Base-by-base conservation (phyloP, 2,888 invertebrate genomes). In the Hypercompe scribonia region DNA sequence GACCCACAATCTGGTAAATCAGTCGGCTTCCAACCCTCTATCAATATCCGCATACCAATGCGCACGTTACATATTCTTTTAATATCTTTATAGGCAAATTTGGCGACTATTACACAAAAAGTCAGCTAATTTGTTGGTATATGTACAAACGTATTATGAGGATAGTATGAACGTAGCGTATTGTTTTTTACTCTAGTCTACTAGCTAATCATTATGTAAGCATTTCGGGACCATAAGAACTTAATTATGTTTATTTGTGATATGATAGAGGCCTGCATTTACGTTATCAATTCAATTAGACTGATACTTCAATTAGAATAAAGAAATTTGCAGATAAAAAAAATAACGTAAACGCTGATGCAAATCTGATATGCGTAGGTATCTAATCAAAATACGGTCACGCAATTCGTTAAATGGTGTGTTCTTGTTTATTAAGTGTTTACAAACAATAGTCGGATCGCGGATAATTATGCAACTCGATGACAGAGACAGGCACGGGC, bases 381-480 rank as follows among this genome's bases (percentile, higher is more conserved):
- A 84, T 84, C 89, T 90, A 91, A 91, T 92, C 89, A 87, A 90
- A 91, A 91, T 91, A 88, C 89, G 86, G 89, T 92, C 93, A 94
- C 92, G 93, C 93, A 89, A 91, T 89, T 90, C 84, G 85, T 89
- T 87, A 85, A 87, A 79, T 86, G 88, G 88, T 90, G 83, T 90
- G 84, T 86, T 90, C 89, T 89, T 87, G 86, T 87, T 90, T 89
- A 91, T 92, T 90, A 87, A 89, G 88, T 95, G 94, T 95, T 95
- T 95, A 94, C 94, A 95, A 95, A 95, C 95, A 95, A 93, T 93
- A 90, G 90, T 92, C 81, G 90, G 91, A 91, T 92, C 90, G 94
- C 90, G 88, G 89, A 89, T 94, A 95, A 94, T 95, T 95, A 95
- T 94, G 95, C 94, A 95, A 95, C 85, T 82, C 84, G 91, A 92